Evolutionary conservation across 2,888 invertebrate genomes (phyloP), one percentile per base, ranked within the genome.

Genomic region (Standfussiana lucernea): DNA sequence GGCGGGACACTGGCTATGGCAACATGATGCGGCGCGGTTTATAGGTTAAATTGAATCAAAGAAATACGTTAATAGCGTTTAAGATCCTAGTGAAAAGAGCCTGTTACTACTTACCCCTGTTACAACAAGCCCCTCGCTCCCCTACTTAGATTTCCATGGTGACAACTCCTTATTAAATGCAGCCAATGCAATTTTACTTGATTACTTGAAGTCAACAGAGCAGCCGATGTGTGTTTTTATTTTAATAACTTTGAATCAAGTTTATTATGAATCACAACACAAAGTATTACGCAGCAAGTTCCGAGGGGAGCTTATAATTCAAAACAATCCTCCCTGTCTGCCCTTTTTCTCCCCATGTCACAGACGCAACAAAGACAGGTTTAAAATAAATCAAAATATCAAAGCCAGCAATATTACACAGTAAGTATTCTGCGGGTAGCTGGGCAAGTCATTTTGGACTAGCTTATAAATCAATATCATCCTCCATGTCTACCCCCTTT

Each of bases 401-500:
- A 66, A 66, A 47, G 47, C 24, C 15, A 32, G 15, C 24, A 66
- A 40, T 47, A 59, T 28, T 53, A 13, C 35, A 35, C 18, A 35
- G n/a, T 35, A n/a, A 28, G 18, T 28, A 32, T 53, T 40, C 18
- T 32, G 32, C 40, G 37, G 24, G 50, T 35, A 15, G 24, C 37
- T 50, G 42, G 18, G 18, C 24, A 18, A 32, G n/a, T 7, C 18
- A 40, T 24, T 59, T 15, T 13, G 8, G 24, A n/a, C 74, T 50
- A 47, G 47, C n/a, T 24, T 8, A 75, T 50, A 62, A 75, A 75
- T 75, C 50, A 75, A 75, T 62, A 75, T 42, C 10, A 42, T 11
- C 35, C 61, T 32, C 40, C 71, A 13, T 47, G 18, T 37, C 37
- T 7, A 13, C 45, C 6, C 45, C 24, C 28, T 45, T 2, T 42